These are phyloP conservation scores for Brevimyrus niger DNA, from an alignment of 2,113 vertebrate genomes.

Conservation along the genomic window DNA sequence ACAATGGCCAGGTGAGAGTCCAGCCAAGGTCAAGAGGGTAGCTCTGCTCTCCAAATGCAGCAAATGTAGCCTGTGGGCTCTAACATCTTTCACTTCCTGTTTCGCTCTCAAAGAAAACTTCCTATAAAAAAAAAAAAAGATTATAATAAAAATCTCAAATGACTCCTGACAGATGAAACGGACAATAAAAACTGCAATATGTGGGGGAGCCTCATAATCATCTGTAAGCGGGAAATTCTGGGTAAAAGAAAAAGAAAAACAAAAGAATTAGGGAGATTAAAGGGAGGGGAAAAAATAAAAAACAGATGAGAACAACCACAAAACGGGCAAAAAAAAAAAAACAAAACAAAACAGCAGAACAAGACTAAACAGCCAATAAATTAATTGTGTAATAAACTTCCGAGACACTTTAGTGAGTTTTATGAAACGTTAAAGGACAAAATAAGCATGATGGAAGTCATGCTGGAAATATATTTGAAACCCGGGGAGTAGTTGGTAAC, in stretches of 20 bases:
- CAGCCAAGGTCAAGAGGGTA: constrained; percentile 56
- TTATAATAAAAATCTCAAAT: not conserved
- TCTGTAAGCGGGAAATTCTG: not conserved
- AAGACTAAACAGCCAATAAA: not conserved
- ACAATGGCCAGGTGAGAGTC: constrained; percentile 50
- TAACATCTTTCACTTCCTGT: constrained; percentile 26
- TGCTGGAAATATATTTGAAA: not conserved
- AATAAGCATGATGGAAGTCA: not conserved
- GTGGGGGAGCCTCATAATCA: not conserved
- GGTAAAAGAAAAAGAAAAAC: not conserved
- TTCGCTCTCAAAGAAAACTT: not conserved
- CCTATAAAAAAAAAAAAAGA: not conserved
- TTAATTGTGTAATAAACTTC: not conserved
- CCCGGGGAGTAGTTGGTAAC: not conserved
- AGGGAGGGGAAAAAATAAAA: not conserved
- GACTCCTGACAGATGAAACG: not conserved
- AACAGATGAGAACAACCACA: not conserved
- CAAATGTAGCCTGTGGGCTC: constrained; percentile 12
- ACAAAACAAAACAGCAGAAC: not conserved
- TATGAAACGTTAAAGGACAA: not conserved
- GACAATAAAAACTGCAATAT: not conserved
- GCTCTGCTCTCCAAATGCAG: constrained; percentile 9
- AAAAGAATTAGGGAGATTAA: not conserved
- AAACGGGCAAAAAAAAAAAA: not conserved
- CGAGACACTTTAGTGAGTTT: not conserved